Percentiles rank a stretch among this genome's conserved stretches.
Evolutionary conservation across 2,888 invertebrate genomes (phyloP).

Genomic region (Eupithecia inturbata): DNA sequence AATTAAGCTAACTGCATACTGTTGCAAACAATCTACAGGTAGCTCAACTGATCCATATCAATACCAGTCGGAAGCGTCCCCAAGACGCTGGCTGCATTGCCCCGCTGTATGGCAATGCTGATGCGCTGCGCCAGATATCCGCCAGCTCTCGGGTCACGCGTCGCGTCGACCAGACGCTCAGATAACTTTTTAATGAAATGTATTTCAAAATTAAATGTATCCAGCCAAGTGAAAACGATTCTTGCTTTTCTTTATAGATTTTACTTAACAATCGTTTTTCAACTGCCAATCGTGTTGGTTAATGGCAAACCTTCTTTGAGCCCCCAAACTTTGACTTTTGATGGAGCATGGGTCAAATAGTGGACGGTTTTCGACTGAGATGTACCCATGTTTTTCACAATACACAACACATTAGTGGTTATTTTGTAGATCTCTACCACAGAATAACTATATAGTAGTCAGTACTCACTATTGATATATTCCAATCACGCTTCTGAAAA

Average conservation of each 20-base stretch:
- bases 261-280: not conserved
- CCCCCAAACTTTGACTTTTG: not conserved
- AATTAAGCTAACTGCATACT: too few relatives aligned
- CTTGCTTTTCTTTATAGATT: not conserved
- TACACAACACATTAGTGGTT: not conserved
- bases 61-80: too few relatives aligned
- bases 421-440: not conserved
- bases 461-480: not conserved
- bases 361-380: not conserved
- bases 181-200: too few relatives aligned
- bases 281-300: not conserved
- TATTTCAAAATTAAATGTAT: not conserved
- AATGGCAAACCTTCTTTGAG: not conserved
- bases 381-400: not conserved
- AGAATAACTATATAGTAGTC: too few relatives aligned
- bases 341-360: not conserved
- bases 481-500: conserved; percentile 9
- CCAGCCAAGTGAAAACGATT: not conserved
- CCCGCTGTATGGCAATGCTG: too few relatives aligned
- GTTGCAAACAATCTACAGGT: too few relatives aligned
- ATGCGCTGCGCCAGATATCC: too few relatives aligned
- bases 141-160: too few relatives aligned
- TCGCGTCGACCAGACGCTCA: too few relatives aligned
- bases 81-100: too few relatives aligned
- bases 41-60: too few relatives aligned